Evolutionary conservation across 2,797 vertebrate genomes (phyloP).

Genomic region (Etheostoma nigrum): DNA sequence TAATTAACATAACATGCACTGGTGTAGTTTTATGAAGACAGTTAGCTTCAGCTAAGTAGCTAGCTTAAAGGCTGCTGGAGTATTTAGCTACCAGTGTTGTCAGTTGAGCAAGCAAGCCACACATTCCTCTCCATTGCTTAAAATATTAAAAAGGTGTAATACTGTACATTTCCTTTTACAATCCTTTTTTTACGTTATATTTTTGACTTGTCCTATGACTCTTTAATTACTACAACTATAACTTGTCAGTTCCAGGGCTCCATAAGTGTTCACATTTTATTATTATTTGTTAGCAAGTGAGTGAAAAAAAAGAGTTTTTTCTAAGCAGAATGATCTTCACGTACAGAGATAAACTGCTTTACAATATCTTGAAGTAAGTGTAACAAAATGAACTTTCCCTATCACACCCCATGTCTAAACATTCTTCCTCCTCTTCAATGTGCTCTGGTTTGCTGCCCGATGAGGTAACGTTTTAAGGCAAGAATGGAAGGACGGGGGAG

Average conservation of each 20-base stretch:
- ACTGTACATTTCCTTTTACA: background rate
- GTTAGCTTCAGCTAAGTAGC: background rate
- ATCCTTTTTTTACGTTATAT: background rate
- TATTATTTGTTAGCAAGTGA: conserved; percentile 13
- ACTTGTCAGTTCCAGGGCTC: conserved; percentile 32
- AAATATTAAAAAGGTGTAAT: background rate
- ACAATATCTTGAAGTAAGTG: conserved; percentile 15
- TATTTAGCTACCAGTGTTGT: background rate
- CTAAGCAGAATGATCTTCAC: conserved; percentile 4
- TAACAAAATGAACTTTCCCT: conserved; percentile 26
- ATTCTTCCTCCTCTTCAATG: conserved; percentile 64
- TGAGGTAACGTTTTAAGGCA: conserved; percentile 83
- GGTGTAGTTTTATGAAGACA: background rate
- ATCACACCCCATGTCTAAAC: conserved; percentile 37
- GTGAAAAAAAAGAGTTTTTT: conserved; percentile 1
- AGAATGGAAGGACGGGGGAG: conserved; percentile 66
- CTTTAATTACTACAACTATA: background rate
- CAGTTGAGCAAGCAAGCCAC: background rate
- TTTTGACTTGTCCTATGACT: conserved; percentile 8
- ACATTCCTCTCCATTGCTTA: background rate
- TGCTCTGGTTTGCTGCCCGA: conserved; percentile 62
- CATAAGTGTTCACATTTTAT: conserved; percentile 16
- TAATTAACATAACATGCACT: background rate
- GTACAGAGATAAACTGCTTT: conserved; percentile 11
- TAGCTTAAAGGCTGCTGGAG: background rate